phyloP scores from a whole-genome alignment of 2,113 vertebrate species.

The Ginglymostoma cirratum region DNA sequence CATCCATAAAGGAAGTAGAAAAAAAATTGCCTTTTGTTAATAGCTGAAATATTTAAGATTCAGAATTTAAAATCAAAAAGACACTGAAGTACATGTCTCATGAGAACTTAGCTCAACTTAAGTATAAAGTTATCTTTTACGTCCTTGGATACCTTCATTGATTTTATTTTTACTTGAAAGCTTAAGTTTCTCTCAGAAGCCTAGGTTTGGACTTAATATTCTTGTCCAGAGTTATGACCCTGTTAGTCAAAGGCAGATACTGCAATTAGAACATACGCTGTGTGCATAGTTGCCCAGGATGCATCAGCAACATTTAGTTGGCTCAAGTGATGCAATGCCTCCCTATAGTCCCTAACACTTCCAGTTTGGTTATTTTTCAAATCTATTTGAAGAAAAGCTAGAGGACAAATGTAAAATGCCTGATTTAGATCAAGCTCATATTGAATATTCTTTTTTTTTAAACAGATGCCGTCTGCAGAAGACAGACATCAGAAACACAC shows the following conservation, averaged over 20 bases:
- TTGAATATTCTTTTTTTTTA: neutral
- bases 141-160: neutral
- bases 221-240: neutral
- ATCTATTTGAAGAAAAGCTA: neutral
- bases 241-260: neutral
- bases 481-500: neutral
- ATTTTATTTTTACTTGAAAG: neutral
- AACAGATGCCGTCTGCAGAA: neutral
- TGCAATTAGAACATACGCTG: neutral
- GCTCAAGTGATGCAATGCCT: neutral
- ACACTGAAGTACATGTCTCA: neutral
- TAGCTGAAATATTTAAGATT: neutral
- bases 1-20: neutral
- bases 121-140: neutral
- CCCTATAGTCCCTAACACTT: neutral
- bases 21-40: neutral
- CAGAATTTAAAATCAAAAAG: neutral
- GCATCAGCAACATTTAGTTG: neutral
- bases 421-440: neutral
- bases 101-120: neutral
- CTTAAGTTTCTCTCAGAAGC: neutral
- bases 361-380: neutral
- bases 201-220: neutral
- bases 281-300: neutral
- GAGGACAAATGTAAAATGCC: neutral